Evolutionary conservation across 2,113 vertebrate species (phyloP).

Genomic region (Cromileptes altivelis): DNA sequence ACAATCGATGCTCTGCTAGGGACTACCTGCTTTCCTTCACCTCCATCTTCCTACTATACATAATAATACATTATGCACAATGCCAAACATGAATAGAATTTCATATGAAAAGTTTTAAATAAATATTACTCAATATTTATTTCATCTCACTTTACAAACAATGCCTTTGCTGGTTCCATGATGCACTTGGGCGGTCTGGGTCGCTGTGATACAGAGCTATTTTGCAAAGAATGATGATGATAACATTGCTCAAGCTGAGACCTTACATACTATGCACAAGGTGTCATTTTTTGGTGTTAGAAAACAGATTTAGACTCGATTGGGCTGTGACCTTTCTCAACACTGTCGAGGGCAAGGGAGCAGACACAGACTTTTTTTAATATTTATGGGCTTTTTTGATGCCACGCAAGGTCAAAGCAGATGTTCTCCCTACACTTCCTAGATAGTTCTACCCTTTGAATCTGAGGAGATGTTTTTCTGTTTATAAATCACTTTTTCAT

Average conservation of each 20-base stretch:
- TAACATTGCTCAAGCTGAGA: constrained; percentile 54
- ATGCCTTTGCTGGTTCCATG: constrained; percentile 7
- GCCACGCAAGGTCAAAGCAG: constrained; percentile 78
- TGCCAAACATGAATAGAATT: constrained; percentile 20
- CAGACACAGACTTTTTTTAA: constrained; percentile 71
- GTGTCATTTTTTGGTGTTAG: constrained; percentile 65
- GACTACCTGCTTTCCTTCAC: constrained; percentile 2
- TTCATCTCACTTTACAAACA: constrained; percentile 6
- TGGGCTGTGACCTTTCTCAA: constrained; percentile 76
- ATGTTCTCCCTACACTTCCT: constrained; percentile 71
- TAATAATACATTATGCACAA: constrained; percentile 33
- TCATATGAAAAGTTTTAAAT: neutral
- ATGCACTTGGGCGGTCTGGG: neutral
- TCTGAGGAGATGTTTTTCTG: constrained; percentile 64
- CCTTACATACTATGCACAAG: constrained; percentile 48
- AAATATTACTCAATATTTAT: constrained; percentile 11
- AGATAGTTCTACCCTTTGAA: constrained; percentile 70
- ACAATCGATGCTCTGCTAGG: constrained; percentile 26
- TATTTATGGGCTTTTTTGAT: constrained; percentile 80
- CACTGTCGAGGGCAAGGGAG: constrained; percentile 68
- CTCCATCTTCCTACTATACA: neutral
- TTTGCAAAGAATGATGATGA: constrained; percentile 61
- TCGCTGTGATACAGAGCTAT: constrained; percentile 40
- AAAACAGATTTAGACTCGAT: constrained; percentile 77
- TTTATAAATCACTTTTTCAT: constrained; percentile 74